Base-by-base conservation (phyloP, 2,888 invertebrate species). In the Cheilosia urbana region DNA sequence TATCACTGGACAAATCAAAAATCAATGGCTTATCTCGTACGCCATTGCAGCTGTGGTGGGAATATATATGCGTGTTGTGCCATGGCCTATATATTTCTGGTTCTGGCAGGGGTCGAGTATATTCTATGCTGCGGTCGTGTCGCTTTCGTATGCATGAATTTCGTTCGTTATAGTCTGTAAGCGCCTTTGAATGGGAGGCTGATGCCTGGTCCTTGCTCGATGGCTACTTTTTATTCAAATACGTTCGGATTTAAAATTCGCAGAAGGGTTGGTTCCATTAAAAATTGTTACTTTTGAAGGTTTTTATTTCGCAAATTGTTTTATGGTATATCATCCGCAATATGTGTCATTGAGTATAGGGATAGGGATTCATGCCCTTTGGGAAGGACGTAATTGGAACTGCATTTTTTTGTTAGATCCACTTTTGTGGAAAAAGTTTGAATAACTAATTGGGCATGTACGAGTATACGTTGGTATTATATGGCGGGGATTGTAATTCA, bases 1-100 rank as follows among this genome's bases (percentile, higher is more conserved):
- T 68, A 85, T 85, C 81, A 76, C 81, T 77, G 77, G 76, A 66
- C 81, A 81, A 81, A 85, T 81, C 76, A 76, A 85, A 85, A 85
- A 85, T 85, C 85, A 85, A 85, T 85, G 81, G 72, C 80, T 80
- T 80, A 80, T 84, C 71, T 49, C 62, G 72, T 73, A 57, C 69
- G 66, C 65, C 53, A 75, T 49, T 75, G 69, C 68, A 75, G 75
- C 9, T 80, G 71, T 60, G 42, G 62, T 63, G 55, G 60, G 63
- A 60, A 65, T 49, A 37, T 49, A 45, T 60, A 55, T 77, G 47
- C 57, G 62, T 65, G 58, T 58, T 69, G 27, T 47, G 24, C 24
- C 47, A 51, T 53, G 40, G n/a, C 42, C 51, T 34, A 37, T 13
- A 27, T 13, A 19, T 19, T 73, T 55, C 34, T 63, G 34, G 3